Evolutionary conservation across 2,797 vertebrate species (phyloP), one percentile per base, ranked within the genome.

Genomic region (Melanotaenia nigrans): DNA sequence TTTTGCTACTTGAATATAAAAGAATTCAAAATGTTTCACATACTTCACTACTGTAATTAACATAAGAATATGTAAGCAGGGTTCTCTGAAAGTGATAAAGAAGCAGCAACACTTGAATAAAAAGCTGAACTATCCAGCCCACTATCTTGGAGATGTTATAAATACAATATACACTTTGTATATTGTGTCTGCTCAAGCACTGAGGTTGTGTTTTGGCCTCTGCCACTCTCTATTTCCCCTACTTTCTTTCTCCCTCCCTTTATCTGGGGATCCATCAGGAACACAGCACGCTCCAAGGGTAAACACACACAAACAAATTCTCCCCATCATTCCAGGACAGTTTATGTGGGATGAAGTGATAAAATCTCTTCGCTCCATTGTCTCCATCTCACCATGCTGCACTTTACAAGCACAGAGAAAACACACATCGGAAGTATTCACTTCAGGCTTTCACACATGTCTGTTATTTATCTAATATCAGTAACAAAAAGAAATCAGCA

Each of bases 301-400:
- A 90, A 92, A 92, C 87, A 90, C 91, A 91, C 90, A 92, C 90
- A 92, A 93, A 92, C 89, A 87, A 74, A 54, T 69, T 71, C 68
- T 60, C 84, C 36, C 47, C 68, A 24, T 71, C 77, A 81, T 78
- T 79, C 79, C 83, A 87, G 77, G 68, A 83, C 76, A 91, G 92
- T 93, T 92, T 92, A 92, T 91, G 86, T 92, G 91, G 90, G 89
- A 88, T 7, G 32, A 32, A 64, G 56, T 1, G 91, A 93, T 93
- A 93, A 64, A 83, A 93, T 94, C 92, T 87, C 81, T 87, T 63
- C 32, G 71, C 82, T 90, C 68, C 85, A 88, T 91, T 88, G 83
- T 92, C 91, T 90, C 79, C 83, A 92, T 87, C 81, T 73, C 72
- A 56, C 83, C 82, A 90, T 74, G 86, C 87, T 87, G 82, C 85